These are phyloP conservation scores for Gymnorhina tibicen DNA, from an alignment of 2,113 vertebrate species.

Conservation along the genomic window DNA sequence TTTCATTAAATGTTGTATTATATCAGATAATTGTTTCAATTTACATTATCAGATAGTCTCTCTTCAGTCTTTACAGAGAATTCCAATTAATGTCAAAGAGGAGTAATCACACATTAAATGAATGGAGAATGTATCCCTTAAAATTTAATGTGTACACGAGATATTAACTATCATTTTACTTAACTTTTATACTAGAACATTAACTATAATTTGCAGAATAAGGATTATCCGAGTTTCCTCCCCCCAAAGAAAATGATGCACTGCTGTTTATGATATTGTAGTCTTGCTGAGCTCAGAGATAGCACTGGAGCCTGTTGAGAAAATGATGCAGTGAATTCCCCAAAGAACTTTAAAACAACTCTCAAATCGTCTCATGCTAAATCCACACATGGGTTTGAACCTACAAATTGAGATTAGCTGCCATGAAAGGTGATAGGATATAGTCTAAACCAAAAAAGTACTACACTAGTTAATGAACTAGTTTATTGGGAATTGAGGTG, in stretches of 20 bases:
- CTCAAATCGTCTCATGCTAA: background rate
- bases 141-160: background rate
- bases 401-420: background rate
- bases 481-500: background rate
- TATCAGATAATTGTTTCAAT: slow-evolving; percentile 21
- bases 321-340: background rate
- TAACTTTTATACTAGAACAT: background rate
- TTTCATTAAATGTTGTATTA: background rate
- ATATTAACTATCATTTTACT: background rate
- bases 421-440: background rate
- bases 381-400: background rate
- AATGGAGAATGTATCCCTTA: background rate
- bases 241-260: background rate
- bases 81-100: slow-evolving; percentile 13
- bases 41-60: background rate
- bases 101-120: background rate
- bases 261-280: accelerated
- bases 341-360: background rate
- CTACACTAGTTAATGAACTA: background rate
- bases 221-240: background rate
- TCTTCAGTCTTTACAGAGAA: background rate
- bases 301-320: background rate
- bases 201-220: background rate
- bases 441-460: background rate
- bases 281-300: background rate